A percentile compares a stretch with the other conserved stretches of the same genome.
These are phyloP conservation scores for Macaria liturata DNA, from an alignment of 2,888 invertebrate species.

Conservation along the genomic window DNA sequence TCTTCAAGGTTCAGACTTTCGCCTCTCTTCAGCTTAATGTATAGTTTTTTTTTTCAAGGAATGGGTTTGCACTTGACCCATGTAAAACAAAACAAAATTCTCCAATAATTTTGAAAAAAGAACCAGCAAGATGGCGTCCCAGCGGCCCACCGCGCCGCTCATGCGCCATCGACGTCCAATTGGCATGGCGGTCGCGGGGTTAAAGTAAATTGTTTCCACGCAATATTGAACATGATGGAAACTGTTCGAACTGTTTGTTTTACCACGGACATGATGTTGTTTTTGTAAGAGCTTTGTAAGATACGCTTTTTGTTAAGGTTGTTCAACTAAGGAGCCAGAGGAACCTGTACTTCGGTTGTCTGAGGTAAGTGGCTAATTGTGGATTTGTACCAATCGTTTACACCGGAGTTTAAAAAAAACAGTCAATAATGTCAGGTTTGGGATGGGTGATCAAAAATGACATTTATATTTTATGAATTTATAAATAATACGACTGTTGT, in stretches of 20 bases:
- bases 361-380: too few species aligned
- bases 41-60: too few species aligned
- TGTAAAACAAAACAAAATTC: constrained; percentile 2
- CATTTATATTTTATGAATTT: too few species aligned
- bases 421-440: too few species aligned
- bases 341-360: too few species aligned
- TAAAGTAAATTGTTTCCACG: constrained; percentile 60
- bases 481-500: too few species aligned
- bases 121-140: constrained; percentile 52
- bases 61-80: too few species aligned
- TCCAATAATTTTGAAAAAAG: constrained; percentile 53
- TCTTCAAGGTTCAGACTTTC: too few species aligned
- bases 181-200: constrained; percentile 64
- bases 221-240: constrained; percentile 26
- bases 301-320: not conserved
- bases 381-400: too few species aligned
- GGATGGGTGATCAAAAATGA: too few species aligned
- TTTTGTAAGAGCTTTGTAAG: not conserved
- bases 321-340: not conserved
- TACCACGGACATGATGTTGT: constrained; percentile 16
- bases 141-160: constrained; percentile 69
- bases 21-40: too few species aligned
- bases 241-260: constrained; percentile 26
- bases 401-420: too few species aligned
- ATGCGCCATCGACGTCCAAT: constrained; percentile 77